Evolutionary conservation across 2,797 vertebrate species (phyloP).

Genomic region (Lophius americanus): DNA sequence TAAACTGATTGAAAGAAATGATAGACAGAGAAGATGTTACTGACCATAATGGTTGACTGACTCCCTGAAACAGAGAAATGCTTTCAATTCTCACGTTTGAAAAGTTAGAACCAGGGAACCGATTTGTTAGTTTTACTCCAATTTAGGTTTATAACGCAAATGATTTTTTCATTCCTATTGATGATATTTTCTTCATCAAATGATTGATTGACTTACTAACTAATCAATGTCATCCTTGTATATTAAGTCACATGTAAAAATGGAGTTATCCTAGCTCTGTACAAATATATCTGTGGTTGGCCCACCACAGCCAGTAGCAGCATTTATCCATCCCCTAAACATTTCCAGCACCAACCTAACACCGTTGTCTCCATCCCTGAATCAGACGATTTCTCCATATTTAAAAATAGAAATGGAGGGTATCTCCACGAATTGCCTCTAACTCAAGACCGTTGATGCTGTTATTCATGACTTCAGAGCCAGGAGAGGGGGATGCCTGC

Average conservation of each 20-base stretch:
- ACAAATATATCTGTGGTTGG: neutral
- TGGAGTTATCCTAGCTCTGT: neutral
- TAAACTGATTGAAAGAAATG: neutral
- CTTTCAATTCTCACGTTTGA: neutral
- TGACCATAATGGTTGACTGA: neutral
- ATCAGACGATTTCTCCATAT: neutral
- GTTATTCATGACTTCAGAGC: slow-evolving; percentile 25
- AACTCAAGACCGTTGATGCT: neutral
- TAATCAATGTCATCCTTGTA: no score
- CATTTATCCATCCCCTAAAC: neutral
- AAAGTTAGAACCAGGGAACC: neutral
- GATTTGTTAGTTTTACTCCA: neutral
- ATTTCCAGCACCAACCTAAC: neutral
- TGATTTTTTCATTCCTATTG: no score
- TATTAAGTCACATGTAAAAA: no score
- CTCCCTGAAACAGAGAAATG: neutral
- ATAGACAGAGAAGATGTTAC: neutral
- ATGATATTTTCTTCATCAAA: no score
- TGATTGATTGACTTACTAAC: no score
- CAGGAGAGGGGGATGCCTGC: slow-evolving; percentile 23
- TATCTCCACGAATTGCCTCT: neutral
- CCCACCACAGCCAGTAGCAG: no score
- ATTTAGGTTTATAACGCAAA: no score
- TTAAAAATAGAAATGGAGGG: neutral
- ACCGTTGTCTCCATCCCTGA: no score